Evolutionary conservation across 2,113 vertebrate species (phyloP), one percentile per base, ranked within the genome.

Genomic region (Diadophis punctatus): DNA sequence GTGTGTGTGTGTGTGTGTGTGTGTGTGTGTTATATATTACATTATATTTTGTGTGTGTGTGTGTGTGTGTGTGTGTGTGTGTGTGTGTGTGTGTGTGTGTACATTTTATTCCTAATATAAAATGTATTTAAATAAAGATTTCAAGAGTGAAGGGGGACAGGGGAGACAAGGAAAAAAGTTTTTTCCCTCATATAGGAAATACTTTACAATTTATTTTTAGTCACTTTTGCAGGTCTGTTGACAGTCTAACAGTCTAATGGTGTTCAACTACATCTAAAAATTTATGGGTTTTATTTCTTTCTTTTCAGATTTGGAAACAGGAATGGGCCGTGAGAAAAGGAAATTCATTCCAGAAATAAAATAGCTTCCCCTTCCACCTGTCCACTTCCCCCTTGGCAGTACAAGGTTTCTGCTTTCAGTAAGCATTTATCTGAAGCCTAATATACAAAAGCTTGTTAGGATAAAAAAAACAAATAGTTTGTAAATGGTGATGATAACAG

Each of bases 271-370:
- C 68, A 85, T 90, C 87, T 95, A 89, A 95, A 43, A 89, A 92
- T 85, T 52, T 92, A 43, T 95, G 90, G 39, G 89, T 30, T 30
- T 90, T 63, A 93, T 88, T 56, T 9, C 95, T 89, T 20, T 93
- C 58, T 23, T 94, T 91, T 90, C 94, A 97, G 96, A 95, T 95
- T 94, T 93, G 95, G 94, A 96, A 96, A 94, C 95, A 96, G 95
- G 95, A 94, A 97, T 97, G 97, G 97, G 95, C 93, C 90, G 88
- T 53, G 94, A 96, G 94, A 95, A 94, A 95, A 96, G 95, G 94
- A 94, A 95, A 92, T 94, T 96, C 94, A 94, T 96, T 95, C 95
- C 96, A 93, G 95, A 96, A 94, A 93, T 96, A 96, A 92, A 97
- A 92, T 97, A 97, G 92, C 88, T 94, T 91, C 90, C 51, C 89